Evolutionary conservation across 2,113 vertebrate species (phyloP).

Genomic region (Acanthisitta chloris): DNA sequence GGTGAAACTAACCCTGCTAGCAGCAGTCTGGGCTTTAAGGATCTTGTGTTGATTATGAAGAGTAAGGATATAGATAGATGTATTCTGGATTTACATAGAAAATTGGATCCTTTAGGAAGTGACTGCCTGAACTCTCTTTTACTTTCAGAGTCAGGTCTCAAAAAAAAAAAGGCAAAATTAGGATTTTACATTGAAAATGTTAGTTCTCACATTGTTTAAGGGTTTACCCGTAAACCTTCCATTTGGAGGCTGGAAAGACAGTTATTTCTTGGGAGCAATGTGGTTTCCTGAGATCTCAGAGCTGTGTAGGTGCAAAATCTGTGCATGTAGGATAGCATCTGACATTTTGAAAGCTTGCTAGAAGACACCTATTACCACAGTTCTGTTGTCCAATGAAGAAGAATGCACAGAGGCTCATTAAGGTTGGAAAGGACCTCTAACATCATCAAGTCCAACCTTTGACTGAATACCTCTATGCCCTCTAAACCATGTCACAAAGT

Average conservation of each 20-base stretch:
- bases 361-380: not conserved
- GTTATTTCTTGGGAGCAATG: not conserved
- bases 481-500: not conserved
- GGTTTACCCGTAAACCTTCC: not conserved
- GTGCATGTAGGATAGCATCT: no score
- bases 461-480: fast-evolving
- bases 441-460: not conserved
- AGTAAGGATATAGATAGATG: not conserved
- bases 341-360: not conserved
- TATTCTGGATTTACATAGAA: not conserved
- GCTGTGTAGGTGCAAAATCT: not conserved
- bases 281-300: not conserved
- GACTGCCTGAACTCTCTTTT: not conserved
- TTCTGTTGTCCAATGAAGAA: not conserved
- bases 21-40: not conserved
- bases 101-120: not conserved
- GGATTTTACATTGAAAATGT: not conserved
- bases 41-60: not conserved
- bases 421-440: not conserved
- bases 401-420: not conserved
- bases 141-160: not conserved
- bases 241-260: not conserved
- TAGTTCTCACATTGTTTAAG: not conserved
- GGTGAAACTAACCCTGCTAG: not conserved
- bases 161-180: not conserved